These are phyloP conservation scores for Diaphora mendica DNA, from an alignment of 2,888 invertebrate species.

Conservation along the genomic window DNA sequence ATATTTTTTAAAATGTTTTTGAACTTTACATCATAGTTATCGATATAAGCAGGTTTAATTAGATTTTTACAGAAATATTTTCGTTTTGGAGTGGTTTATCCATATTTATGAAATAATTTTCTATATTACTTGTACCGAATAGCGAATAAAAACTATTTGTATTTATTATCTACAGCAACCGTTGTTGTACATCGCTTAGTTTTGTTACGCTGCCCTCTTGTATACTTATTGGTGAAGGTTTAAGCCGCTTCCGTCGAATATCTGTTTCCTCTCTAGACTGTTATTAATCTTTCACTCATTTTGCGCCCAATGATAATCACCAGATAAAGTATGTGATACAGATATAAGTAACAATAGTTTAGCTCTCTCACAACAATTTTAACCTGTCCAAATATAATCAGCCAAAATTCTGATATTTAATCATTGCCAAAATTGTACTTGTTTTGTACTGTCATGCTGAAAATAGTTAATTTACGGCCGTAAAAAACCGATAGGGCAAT, in stretches of 20 bases:
- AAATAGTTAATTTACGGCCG: background rate
- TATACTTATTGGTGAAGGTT: constrained; percentile 13
- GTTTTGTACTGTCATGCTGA: background rate
- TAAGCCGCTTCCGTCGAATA: background rate
- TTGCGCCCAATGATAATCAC: background rate
- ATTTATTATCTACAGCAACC: constrained; percentile 59
- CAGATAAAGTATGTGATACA: background rate
- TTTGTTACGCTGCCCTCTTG: constrained; percentile 42
- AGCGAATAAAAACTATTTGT: constrained; percentile 48
- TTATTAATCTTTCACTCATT: background rate
- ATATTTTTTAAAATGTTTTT: constrained; percentile 85
- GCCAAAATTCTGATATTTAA: background rate
- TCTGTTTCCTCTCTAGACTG: background rate
- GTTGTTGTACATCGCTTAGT: constrained; percentile 24
- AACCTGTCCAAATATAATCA: background rate
- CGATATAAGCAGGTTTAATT: constrained; percentile 80
- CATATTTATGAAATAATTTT: constrained; percentile 78
- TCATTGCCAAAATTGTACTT: background rate
- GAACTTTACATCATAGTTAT: constrained; percentile 77
- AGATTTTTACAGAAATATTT: constrained; percentile 77
- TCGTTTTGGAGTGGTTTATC: constrained; percentile 79
- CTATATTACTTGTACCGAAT: constrained; percentile 70
- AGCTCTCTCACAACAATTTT: background rate
- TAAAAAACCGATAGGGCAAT: background rate
- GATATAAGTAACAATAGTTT: background rate